Evolutionary conservation across 2,888 invertebrate genomes (phyloP).

Genomic region (Cataglyphis cursor): DNA sequence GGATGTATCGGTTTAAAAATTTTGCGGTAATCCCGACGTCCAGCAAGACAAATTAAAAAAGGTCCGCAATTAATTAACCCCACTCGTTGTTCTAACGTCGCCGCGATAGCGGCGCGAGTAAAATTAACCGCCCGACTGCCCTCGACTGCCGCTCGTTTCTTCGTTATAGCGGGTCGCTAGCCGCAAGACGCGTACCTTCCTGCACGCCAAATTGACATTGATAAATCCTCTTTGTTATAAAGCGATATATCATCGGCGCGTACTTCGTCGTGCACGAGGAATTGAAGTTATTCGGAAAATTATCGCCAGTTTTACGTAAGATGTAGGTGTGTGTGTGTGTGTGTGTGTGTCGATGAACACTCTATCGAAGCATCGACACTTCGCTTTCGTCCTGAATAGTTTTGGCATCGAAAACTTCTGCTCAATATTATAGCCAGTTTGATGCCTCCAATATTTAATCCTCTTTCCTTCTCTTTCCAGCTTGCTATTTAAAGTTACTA

Average conservation of each 20-base stretch:
- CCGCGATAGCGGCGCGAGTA: conserved; percentile 52
- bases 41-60: conserved; percentile 55
- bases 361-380: conserved; percentile 21
- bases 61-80: conserved; percentile 58
- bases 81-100: conserved; percentile 52
- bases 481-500: neutral
- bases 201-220: conserved; percentile 80
- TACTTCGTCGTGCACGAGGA: conserved; percentile 41
- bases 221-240: conserved; percentile 81
- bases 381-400: too few relatives aligned
- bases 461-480: neutral
- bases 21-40: conserved; percentile 46
- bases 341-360: neutral
- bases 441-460: neutral
- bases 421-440: neutral
- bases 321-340: too few relatives aligned
- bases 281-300: conserved; percentile 73
- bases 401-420: neutral
- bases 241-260: conserved; percentile 78
- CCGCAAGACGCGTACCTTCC: conserved; percentile 55
- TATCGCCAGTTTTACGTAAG: conserved; percentile 35
- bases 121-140: conserved; percentile 49
- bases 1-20: conserved; percentile 54
- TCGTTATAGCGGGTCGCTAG: conserved; percentile 39
- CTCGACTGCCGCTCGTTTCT: conserved; percentile 39